Conservation (phyloP, 2,113 vertebrate genomes). For the Siphamia tubifer region DNA sequence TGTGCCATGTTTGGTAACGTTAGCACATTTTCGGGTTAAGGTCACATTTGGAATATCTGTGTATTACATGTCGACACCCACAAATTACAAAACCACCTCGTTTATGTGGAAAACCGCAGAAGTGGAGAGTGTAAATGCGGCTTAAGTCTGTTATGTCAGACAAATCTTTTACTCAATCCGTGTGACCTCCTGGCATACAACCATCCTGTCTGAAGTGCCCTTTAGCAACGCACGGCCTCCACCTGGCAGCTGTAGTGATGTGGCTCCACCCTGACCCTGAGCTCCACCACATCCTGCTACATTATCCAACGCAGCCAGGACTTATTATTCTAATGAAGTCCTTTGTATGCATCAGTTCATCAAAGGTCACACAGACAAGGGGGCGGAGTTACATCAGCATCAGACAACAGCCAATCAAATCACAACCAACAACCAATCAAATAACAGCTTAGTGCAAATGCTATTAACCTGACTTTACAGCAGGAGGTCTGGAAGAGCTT, state of each 20-base stretch:
- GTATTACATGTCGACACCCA: background rate
- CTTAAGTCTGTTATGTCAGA: background rate
- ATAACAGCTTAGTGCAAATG: no score
- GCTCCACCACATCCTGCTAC: background rate
- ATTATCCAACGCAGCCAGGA: background rate
- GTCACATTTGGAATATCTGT: slow-evolving; percentile 13
- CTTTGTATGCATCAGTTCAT: slow-evolving; percentile 20
- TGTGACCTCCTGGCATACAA: background rate
- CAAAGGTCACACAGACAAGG: background rate
- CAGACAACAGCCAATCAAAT: background rate
- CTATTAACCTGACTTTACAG: background rate
- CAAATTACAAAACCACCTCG: background rate
- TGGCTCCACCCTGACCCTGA: background rate
- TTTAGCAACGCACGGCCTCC: background rate
- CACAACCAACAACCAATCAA: background rate
- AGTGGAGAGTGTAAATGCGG: background rate
- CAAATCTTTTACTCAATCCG: background rate
- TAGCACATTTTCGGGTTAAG: background rate
- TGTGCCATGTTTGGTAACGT: slow-evolving; percentile 10
- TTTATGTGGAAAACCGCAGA: slow-evolving; percentile 3
- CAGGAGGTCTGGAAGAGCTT: background rate
- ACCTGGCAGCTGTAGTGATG: background rate
- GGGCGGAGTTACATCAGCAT: background rate
- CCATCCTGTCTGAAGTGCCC: background rate
- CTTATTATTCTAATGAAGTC: slow-evolving; percentile 9